A percentile compares a stretch with the other conserved stretches of the same genome.
These are phyloP conservation scores for Mongoloraphidia duomilia DNA, from an alignment of 2,888 invertebrate species.

Conservation along the genomic window DNA sequence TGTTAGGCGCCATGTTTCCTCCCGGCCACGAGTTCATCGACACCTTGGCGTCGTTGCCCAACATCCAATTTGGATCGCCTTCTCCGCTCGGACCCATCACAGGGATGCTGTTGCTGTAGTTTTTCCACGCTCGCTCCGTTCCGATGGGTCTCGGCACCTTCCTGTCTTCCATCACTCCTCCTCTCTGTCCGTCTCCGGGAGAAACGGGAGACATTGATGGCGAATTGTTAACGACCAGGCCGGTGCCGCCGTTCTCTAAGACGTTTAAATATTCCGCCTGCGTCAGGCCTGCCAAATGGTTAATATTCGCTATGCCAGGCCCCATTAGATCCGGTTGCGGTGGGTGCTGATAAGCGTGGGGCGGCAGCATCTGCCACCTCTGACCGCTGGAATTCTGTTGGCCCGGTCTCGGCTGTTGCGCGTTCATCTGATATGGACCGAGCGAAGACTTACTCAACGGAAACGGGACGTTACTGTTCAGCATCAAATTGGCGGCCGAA, in stretches of 20 bases:
- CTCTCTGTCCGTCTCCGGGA: conserved; percentile 17
- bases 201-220: conserved; percentile 32
- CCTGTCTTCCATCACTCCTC: conserved; percentile 29
- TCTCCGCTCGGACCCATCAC: conserved; percentile 24
- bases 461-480: conserved; percentile 9
- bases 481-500: conserved; percentile 7
- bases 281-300: conserved; percentile 28
- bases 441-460: conserved; percentile 7
- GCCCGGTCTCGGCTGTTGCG: conserved; percentile 7
- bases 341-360: conserved; percentile 33
- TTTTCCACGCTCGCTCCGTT: conserved; percentile 65
- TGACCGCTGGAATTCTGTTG: background rate
- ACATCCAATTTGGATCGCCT: conserved; percentile 31
- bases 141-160: conserved; percentile 65
- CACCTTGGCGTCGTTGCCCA: conserved; percentile 28
- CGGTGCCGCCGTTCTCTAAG: conserved; percentile 31
- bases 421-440: conserved; percentile 9
- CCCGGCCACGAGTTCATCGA: conserved; percentile 23
- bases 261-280: conserved; percentile 16
- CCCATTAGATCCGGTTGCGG: conserved; percentile 34
- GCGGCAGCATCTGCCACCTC: conserved; percentile 22
- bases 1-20: conserved; percentile 21
- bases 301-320: conserved; percentile 24
- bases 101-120: conserved; percentile 19
- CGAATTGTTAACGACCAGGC: conserved; percentile 33